phyloP scores from a whole-genome alignment of 2,113 vertebrate species.

The Alaudala cheleensis region DNA sequence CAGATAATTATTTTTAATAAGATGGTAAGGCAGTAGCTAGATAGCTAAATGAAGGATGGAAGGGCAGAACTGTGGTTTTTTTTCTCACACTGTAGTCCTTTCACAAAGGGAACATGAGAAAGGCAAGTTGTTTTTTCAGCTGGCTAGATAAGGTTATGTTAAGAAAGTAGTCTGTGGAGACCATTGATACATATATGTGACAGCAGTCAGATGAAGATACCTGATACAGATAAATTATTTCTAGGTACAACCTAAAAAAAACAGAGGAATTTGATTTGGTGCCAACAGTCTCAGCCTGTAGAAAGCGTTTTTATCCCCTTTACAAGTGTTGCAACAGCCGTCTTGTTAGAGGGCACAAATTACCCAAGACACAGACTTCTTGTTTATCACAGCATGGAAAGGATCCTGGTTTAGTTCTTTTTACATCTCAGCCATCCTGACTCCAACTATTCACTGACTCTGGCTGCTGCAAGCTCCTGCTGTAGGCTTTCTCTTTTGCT shows the following conservation, averaged over 20 bases:
- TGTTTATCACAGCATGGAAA: neutral
- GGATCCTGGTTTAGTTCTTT: neutral
- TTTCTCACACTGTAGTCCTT: neutral
- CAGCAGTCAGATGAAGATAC: neutral
- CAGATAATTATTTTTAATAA: neutral
- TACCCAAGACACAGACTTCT: neutral
- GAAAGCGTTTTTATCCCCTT: neutral
- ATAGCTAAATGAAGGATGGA: neutral
- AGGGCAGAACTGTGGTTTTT: neutral
- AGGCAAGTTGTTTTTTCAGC: neutral
- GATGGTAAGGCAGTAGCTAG: neutral
- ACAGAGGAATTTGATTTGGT: neutral
- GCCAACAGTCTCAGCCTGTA: neutral
- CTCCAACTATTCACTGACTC: neutral
- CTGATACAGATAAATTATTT: neutral
- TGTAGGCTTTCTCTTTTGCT: neutral
- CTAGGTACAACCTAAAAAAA: neutral
- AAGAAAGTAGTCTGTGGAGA: neutral
- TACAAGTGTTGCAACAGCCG: neutral
- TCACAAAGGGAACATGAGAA: neutral
- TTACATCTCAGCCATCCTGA: neutral
- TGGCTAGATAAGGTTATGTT: neutral
- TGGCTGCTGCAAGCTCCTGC: neutral
- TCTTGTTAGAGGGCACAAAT: neutral
- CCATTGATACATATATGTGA: rapidly evolving